Percentiles rank a stretch among this genome's conserved stretches.
These are phyloP conservation scores for Phthorimaea operculella DNA, from an alignment of 1,140 invertebrate species.

Conservation along the genomic window DNA sequence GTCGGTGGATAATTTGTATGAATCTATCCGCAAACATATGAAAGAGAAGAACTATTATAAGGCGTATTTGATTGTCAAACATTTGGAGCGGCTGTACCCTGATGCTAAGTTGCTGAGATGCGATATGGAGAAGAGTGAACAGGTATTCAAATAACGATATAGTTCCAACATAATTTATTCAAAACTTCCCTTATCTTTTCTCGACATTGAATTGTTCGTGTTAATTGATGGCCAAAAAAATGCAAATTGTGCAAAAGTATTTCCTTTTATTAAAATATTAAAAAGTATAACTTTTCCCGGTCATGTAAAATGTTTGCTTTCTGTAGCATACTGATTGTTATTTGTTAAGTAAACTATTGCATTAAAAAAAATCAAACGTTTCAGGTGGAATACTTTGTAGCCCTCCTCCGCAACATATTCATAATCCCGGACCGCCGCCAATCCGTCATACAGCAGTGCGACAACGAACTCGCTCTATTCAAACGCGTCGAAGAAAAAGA, in stretches of 20 bases:
- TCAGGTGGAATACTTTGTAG: conserved; percentile 59
- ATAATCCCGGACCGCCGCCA: conserved; percentile 44
- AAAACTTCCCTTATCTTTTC: too few species aligned
- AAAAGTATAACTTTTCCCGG: too few species aligned
- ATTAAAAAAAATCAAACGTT: conserved; percentile 1
- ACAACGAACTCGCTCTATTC: conserved; percentile 52
- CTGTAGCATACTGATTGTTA: too few species aligned
- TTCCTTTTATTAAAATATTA: too few species aligned
- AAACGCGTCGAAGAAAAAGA: conserved; percentile 64
- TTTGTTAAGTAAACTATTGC: neutral
- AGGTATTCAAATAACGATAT: conserved; percentile 30
- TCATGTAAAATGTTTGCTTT: too few species aligned
- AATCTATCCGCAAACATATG: conserved; percentile 48
- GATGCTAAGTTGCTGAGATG: conserved; percentile 58
- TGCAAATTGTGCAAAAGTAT: too few species aligned
- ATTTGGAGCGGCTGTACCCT: conserved; percentile 57
- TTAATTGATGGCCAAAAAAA: too few species aligned
- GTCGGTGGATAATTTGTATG: conserved; percentile 54
- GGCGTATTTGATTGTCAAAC: conserved; percentile 59
- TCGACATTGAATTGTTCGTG: too few species aligned
- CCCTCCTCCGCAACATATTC: conserved; percentile 54
- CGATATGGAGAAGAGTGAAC: conserved; percentile 62
- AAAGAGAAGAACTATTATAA: conserved; percentile 56
- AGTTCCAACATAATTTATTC: too few species aligned
- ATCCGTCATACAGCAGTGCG: conserved; percentile 42